Evolutionary conservation across 2,888 invertebrate species (phyloP).

Genomic region (Teinopalpus imperialis): DNA sequence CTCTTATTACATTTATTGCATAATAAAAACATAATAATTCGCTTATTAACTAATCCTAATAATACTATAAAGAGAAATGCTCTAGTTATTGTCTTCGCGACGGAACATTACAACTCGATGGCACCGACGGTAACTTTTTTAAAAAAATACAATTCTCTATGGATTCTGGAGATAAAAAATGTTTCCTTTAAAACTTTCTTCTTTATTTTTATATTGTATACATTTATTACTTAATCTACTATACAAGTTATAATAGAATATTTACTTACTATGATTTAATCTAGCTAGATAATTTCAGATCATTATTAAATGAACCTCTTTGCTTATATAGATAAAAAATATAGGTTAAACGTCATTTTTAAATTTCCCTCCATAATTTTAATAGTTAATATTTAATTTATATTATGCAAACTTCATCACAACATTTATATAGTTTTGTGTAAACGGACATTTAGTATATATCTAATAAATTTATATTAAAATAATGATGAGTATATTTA

Average conservation of each 20-base stretch:
- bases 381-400: neutral
- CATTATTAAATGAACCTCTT: neutral
- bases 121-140: slow-evolving; percentile 42
- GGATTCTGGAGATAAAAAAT: slow-evolving; percentile 3
- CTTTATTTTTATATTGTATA: slow-evolving; percentile 5
- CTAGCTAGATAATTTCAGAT: neutral
- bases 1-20: slow-evolving; percentile 13
- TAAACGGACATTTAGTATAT: no score
- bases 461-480: no score
- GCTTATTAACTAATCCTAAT: slow-evolving; percentile 33
- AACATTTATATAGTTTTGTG: neutral
- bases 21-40: slow-evolving; percentile 25
- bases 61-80: slow-evolving; percentile 48
- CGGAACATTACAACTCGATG: slow-evolving; percentile 39
- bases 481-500: no score
- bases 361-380: no score
- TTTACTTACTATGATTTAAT: neutral
- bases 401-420: neutral
- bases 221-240: slow-evolving; percentile 6
- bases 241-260: slow-evolving; percentile 12
- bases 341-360: no score
- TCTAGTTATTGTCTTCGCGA: slow-evolving; percentile 33
- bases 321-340: no score
- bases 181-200: no score
- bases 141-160: slow-evolving; percentile 19